phyloP scores from a whole-genome alignment of 2,888 invertebrate genomes.

The Synergus umbraculus region DNA sequence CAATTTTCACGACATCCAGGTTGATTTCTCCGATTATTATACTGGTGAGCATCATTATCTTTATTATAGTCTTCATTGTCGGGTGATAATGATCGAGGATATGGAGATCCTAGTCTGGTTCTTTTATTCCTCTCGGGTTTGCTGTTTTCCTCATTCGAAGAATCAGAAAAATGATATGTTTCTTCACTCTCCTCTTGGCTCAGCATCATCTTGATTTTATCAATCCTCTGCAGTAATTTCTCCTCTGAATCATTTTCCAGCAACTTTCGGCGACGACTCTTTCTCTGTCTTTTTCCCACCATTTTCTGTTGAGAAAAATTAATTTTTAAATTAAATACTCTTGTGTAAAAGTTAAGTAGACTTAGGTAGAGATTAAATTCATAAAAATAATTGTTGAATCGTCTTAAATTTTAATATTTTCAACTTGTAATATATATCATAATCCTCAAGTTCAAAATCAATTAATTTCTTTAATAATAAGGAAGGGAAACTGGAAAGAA shows the following conservation, averaged over 20 bases:
- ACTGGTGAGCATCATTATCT: neutral
- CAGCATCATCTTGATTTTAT: neutral
- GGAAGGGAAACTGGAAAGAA: neutral
- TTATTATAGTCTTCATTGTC: neutral
- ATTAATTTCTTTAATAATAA: too few relatives aligned
- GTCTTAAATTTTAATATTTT: too few relatives aligned
- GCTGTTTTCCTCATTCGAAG: slow-evolving; percentile 9
- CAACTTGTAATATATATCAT: too few relatives aligned
- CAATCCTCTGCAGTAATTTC: slow-evolving; percentile 6
- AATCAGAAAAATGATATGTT: neutral
- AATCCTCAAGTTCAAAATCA: too few relatives aligned
- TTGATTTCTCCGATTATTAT: neutral
- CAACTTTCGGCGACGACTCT: neutral
- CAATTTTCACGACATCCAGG: neutral
- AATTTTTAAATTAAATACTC: neutral
- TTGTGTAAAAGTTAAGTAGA: neutral
- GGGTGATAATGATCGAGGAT: neutral
- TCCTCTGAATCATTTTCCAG: slow-evolving; percentile 10
- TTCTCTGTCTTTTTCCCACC: neutral
- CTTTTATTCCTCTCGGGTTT: neutral
- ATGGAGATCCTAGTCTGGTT: neutral
- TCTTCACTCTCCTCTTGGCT: neutral
- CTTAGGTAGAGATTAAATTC: too few relatives aligned
- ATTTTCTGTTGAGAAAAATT: slow-evolving; percentile 26
- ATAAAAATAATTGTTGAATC: too few relatives aligned